A percentile compares a stretch with the other conserved stretches of the same genome.
Conservation (phyloP, 2,113 vertebrate genomes). For the Petromus typicus region DNA sequence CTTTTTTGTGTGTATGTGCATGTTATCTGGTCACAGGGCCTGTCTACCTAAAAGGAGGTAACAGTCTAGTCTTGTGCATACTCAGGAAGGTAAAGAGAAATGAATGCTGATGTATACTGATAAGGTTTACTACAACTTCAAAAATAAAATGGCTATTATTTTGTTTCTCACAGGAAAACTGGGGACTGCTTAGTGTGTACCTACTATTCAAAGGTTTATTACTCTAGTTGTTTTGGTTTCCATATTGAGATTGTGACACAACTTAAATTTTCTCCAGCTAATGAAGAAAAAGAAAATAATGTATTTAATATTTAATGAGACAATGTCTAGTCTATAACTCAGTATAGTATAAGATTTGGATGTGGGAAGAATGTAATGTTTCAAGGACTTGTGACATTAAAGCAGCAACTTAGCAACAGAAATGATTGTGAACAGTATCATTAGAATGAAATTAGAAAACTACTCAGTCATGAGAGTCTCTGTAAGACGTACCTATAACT, state of each 20-base stretch:
- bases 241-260: neutral
- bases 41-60: neutral
- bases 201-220: neutral
- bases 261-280: neutral
- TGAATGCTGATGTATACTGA: neutral
- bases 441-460: slow-evolving; percentile 67
- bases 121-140: neutral
- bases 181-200: neutral
- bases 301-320: slow-evolving; percentile 44
- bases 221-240: neutral
- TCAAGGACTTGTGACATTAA: slow-evolving; percentile 19
- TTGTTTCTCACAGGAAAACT: neutral
- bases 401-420: slow-evolving; percentile 23
- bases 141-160: neutral
- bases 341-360: slow-evolving; percentile 17
- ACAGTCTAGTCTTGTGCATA: neutral
- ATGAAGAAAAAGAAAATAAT: slow-evolving; percentile 26
- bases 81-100: neutral
- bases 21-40: neutral
- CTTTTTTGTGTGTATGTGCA: neutral
- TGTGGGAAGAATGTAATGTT: neutral
- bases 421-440: slow-evolving; percentile 31
- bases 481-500: slow-evolving; percentile 28
- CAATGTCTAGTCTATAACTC: neutral
- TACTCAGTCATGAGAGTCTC: slow-evolving; percentile 15